Conservation (phyloP, 2,797 vertebrate species). For the Benthosema pterotum region DNA sequence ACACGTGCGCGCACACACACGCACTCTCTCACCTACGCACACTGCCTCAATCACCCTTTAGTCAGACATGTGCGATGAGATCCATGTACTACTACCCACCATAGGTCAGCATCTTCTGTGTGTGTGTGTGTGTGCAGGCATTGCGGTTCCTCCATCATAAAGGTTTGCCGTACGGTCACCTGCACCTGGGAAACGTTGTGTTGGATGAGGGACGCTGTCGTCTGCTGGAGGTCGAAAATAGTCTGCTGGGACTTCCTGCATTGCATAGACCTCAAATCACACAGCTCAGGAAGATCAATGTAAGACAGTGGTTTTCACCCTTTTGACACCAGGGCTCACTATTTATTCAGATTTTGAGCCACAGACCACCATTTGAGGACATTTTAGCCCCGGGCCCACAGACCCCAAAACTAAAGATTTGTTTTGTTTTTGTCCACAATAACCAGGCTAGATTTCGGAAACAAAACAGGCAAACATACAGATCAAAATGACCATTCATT, state of each 20-base stretch:
- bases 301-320: too few relatives aligned
- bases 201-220: conserved; percentile 90
- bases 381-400: too few relatives aligned
- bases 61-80: not conserved
- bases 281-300: conserved; percentile 94
- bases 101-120: not conserved
- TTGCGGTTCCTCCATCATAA: conserved; percentile 92
- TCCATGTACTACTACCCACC: not conserved
- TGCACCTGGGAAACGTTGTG: conserved; percentile 91
- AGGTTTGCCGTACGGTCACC: conserved; percentile 90
- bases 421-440: too few relatives aligned
- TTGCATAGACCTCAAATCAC: conserved; percentile 87
- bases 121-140: conserved; percentile 70
- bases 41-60: too few relatives aligned
- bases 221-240: conserved; percentile 92
- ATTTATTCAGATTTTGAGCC: too few relatives aligned
- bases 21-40: not conserved
- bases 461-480: too few relatives aligned
- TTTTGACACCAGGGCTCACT: too few relatives aligned
- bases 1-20: not conserved
- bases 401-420: too few relatives aligned
- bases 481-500: too few relatives aligned
- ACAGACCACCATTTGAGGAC: too few relatives aligned
- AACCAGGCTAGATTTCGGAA: too few relatives aligned
- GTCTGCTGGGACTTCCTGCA: conserved; percentile 90